Percentiles rank a stretch among this genome's conserved stretches.
These are phyloP conservation scores for Rhabdomys pumilio DNA, from an alignment of 2,797 vertebrate species.

Conservation along the genomic window DNA sequence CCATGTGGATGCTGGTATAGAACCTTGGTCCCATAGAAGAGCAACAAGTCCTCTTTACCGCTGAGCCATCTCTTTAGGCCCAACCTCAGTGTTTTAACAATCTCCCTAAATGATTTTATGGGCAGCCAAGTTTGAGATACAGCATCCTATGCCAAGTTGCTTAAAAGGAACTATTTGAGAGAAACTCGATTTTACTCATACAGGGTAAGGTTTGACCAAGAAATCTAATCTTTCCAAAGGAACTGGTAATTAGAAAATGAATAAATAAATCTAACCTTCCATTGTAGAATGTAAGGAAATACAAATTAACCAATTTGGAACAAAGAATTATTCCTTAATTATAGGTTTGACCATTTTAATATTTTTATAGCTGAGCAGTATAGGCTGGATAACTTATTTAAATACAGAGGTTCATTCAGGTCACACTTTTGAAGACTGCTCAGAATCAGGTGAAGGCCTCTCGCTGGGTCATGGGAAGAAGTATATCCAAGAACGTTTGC, in stretches of 20 bases:
- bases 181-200: constrained; percentile 6
- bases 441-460: neutral
- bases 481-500: neutral
- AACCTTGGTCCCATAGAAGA: neutral
- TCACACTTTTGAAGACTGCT: neutral
- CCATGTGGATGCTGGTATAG: too few relatives aligned
- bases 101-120: neutral
- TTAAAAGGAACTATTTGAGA: neutral
- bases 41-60: too few relatives aligned
- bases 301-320: neutral
- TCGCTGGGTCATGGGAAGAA: too few relatives aligned
- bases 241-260: constrained; percentile 3
- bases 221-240: constrained; percentile 33
- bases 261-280: constrained; percentile 27
- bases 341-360: neutral
- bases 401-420: neutral
- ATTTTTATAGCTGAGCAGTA: neutral
- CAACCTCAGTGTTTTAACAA: constrained; percentile 1
- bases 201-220: neutral
- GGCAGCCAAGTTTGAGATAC: neutral
- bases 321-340: neutral
- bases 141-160: neutral
- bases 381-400: neutral
- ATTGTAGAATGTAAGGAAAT: neutral
- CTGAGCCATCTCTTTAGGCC: neutral